A percentile compares a stretch with the other conserved stretches of the same genome.
Conservation (phyloP, 2,797 vertebrate genomes). For the Setipinna tenuifilis region DNA sequence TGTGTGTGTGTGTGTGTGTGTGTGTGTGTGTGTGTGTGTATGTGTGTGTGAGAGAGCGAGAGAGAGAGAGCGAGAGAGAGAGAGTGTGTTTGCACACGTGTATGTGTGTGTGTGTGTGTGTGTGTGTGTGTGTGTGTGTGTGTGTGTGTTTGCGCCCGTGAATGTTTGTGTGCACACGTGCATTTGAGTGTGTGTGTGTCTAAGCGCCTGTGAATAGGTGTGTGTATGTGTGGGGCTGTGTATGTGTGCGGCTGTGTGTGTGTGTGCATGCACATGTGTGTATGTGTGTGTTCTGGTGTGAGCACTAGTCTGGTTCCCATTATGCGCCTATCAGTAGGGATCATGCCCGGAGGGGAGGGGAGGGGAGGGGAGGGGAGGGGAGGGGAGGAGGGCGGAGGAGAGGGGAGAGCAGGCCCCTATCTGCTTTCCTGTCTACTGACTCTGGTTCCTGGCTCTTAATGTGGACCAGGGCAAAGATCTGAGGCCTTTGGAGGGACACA, state of each 20-base stretch:
- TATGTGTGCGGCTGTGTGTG: too few species aligned
- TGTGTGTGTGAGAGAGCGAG: neutral
- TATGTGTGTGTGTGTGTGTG: too few species aligned
- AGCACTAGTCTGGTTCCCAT: constrained; percentile 76
- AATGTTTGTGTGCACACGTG: too few species aligned
- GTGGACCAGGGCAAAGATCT: constrained; percentile 60
- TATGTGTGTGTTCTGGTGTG: constrained; percentile 65
- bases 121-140: too few species aligned
- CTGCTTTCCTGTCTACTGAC: constrained; percentile 58
- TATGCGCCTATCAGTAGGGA: constrained; percentile 72
- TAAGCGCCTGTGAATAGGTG: too few species aligned
- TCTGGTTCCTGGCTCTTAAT: constrained; percentile 68
- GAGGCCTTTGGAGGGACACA: constrained; percentile 52
- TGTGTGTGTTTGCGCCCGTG: too few species aligned
- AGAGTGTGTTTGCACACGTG: neutral
- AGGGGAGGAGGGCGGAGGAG: constrained; percentile 40
- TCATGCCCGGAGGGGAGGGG: constrained; percentile 67
- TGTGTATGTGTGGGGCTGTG: too few species aligned
- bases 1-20: constrained; percentile 4
- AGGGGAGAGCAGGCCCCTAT: constrained; percentile 49
- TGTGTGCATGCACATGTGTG: neutral
- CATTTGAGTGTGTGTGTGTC: constrained; percentile 49
- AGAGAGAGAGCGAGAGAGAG: too few species aligned
- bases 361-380: constrained; percentile 25
- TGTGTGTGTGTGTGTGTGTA: neutral